Percentiles rank a stretch among this genome's conserved stretches.
Conservation (phyloP, 2,888 invertebrate genomes). For the Trimorus sp. region DNA sequence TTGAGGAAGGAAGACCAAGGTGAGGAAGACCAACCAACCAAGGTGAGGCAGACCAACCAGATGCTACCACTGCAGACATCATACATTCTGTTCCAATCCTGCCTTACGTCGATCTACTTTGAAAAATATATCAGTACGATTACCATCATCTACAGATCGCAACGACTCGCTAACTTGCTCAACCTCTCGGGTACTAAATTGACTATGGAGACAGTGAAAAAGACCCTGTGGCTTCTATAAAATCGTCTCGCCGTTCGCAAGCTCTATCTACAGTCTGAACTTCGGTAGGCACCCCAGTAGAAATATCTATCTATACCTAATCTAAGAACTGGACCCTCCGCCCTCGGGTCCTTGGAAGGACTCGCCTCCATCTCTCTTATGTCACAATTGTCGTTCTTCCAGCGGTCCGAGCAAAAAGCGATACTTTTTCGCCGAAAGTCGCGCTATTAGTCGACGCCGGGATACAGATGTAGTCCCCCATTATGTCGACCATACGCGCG, state of each 20-base stretch:
- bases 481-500: conserved; percentile 24
- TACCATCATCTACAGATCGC: conserved; percentile 8
- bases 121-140: conserved; percentile 27
- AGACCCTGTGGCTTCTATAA: conserved; percentile 43
- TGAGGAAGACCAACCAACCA: not conserved
- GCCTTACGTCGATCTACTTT: conserved; percentile 13
- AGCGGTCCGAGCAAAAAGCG: conserved; percentile 17
- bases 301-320: conserved; percentile 12
- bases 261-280: conserved; percentile 24
- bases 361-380: conserved; percentile 5
- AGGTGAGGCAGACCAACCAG: not conserved
- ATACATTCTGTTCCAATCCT: not conserved
- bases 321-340: not conserved
- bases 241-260: not conserved
- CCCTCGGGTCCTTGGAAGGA: too few relatives aligned
- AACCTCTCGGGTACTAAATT: conserved; percentile 23
- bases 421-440: conserved; percentile 24
- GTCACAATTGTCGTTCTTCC: not conserved
- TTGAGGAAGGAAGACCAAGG: too few relatives aligned
- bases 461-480: conserved; percentile 27
- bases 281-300: conserved; percentile 14
- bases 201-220: conserved; percentile 44
- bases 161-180: not conserved
- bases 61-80: too few relatives aligned
- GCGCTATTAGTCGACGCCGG: conserved; percentile 28